These are phyloP conservation scores for Dermatemys mawii DNA, from an alignment of 2,113 vertebrate genomes.

Conservation along the genomic window DNA sequence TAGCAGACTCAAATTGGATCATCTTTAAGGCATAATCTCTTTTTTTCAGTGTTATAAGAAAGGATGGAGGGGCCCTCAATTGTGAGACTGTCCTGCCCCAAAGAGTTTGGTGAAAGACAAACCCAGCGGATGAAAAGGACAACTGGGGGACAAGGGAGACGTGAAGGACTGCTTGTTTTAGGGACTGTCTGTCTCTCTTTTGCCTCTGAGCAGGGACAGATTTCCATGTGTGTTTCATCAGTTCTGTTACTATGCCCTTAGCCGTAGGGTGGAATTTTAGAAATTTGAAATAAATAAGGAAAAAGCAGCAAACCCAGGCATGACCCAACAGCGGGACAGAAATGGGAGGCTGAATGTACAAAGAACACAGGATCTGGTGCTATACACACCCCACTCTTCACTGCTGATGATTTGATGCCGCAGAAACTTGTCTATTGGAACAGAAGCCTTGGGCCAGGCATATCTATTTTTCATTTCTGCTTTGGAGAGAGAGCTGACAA, in stretches of 20 bases:
- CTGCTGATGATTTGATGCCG: neutral
- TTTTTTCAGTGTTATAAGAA: neutral
- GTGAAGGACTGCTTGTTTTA: neutral
- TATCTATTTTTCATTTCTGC: neutral
- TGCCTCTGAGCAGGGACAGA: neutral
- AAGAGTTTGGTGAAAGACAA: neutral
- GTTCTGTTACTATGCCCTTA: neutral
- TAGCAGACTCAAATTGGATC: neutral
- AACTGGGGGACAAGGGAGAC: neutral
- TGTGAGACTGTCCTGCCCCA: neutral
- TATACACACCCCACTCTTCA: neutral
- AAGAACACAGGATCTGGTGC: neutral
- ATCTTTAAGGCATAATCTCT: neutral
- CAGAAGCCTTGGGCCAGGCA: neutral
- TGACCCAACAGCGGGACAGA: neutral
- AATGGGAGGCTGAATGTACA: neutral
- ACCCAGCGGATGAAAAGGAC: neutral
- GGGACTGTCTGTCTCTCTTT: neutral
- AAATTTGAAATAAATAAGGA: neutral
- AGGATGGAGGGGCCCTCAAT: neutral
- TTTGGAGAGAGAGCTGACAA: neutral
- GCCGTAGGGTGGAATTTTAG: neutral
- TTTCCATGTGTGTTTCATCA: neutral
- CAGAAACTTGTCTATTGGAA: neutral
- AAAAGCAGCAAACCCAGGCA: neutral